Evolutionary conservation across 1,140 invertebrate species (phyloP).

Genomic region (Drosophila malerkotliana): DNA sequence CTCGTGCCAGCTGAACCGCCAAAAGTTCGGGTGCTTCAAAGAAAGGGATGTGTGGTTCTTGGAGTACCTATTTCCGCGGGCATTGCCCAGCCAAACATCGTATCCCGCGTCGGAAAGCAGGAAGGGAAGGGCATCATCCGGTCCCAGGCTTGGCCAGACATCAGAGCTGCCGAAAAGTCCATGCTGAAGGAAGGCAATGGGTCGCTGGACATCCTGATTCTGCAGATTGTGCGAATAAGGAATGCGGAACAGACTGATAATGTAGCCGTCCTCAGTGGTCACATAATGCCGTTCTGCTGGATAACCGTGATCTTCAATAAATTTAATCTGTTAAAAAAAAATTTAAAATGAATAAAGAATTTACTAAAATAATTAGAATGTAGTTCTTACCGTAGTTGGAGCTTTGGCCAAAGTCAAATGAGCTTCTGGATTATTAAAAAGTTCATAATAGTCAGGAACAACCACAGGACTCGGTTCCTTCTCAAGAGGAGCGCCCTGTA

Average conservation of each 20-base stretch:
- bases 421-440: constrained; percentile 46
- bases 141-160: constrained; percentile 85
- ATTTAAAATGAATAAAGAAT: no score
- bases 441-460: constrained; percentile 24
- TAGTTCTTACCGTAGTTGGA: constrained; percentile 40
- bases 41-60: constrained; percentile 84
- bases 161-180: constrained; percentile 86
- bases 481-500: neutral
- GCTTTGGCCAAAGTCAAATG: constrained; percentile 19
- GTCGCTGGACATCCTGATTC: constrained; percentile 35
- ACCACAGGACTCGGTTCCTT: neutral
- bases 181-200: constrained; percentile 87
- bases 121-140: constrained; percentile 84
- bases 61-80: constrained; percentile 88
- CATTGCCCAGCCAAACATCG: constrained; percentile 90
- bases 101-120: constrained; percentile 88
- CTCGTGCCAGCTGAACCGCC: constrained; percentile 88
- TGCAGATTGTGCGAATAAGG: constrained; percentile 69
- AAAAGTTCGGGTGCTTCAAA: constrained; percentile 77
- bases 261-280: constrained; percentile 85
- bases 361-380: no score
- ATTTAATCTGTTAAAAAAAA: constrained; percentile 15
- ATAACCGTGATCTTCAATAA: constrained; percentile 77
- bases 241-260: constrained; percentile 85
- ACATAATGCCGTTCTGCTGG: constrained; percentile 85